A percentile compares a stretch with the other conserved stretches of the same genome.
Evolutionary conservation across 2,797 vertebrate species (phyloP).

Genomic region (Spizella passerina): DNA sequence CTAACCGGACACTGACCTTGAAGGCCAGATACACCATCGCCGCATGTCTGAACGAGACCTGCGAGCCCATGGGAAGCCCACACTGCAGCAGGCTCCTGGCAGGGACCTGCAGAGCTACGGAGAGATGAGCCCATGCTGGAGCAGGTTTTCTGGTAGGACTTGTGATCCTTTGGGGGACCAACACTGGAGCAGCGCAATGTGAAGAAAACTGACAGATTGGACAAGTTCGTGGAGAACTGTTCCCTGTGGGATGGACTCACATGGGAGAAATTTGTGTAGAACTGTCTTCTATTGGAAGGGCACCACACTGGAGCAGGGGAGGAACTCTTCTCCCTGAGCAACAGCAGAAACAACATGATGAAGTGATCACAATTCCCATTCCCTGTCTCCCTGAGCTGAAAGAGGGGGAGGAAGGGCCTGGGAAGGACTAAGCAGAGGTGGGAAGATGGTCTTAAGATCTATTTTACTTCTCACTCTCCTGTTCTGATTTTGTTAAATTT

Average conservation of each 20-base stretch:
- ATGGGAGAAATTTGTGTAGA: not conserved
- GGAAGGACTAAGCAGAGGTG: not conserved
- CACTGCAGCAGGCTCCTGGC: not conserved
- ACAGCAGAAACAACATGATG: not conserved
- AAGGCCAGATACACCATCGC: too few relatives aligned
- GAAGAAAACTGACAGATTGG: not conserved
- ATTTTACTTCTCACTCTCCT: not conserved
- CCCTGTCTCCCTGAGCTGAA: not conserved
- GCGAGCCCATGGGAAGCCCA: rapidly evolving
- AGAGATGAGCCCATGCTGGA: not conserved
- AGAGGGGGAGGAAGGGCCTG: rapidly evolving
- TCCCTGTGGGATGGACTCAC: not conserved
- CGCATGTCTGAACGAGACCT: not conserved
- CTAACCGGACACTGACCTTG: too few relatives aligned
- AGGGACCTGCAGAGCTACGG: not conserved
- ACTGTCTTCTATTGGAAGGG: rapidly evolving
- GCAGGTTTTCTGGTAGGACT: not conserved
- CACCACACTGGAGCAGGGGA: not conserved
- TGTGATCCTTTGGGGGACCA: not conserved
- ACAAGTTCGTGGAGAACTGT: not conserved
- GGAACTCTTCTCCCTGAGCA: not conserved
- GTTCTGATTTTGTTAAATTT: not conserved
- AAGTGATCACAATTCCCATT: rapidly evolving
- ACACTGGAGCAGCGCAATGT: rapidly evolving
- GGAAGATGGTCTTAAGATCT: not conserved